Evolutionary conservation across 2,888 invertebrate genomes (phyloP).

Genomic region (Plebejus melissa): DNA sequence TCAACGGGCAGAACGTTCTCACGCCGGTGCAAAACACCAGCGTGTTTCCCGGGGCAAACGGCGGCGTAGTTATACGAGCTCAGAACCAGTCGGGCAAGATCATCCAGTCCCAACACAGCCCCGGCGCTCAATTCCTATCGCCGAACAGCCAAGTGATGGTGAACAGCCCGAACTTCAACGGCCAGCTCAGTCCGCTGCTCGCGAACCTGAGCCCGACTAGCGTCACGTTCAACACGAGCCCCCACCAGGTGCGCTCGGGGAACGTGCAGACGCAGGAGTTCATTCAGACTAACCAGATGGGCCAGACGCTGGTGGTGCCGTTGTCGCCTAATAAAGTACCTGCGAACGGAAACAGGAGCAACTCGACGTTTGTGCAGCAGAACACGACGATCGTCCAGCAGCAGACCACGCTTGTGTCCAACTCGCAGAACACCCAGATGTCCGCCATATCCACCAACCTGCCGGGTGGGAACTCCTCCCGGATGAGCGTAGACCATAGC

Average conservation of each 20-base stretch:
- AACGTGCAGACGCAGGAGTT: conserved; percentile 84
- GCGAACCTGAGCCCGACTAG: conserved; percentile 86
- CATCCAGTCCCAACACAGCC: conserved; percentile 82
- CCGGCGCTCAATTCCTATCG: conserved; percentile 85
- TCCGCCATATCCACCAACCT: conserved; percentile 49
- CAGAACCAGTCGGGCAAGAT: conserved; percentile 86
- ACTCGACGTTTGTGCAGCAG: conserved; percentile 89
- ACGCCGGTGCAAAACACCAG: conserved; percentile 84
- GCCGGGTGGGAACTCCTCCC: conserved; percentile 56
- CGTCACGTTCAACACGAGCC: conserved; percentile 80
- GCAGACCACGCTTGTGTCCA: conserved; percentile 87
- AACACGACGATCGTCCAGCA: conserved; percentile 92
- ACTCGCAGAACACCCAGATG: conserved; percentile 75
- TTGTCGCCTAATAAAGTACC: conserved; percentile 80
- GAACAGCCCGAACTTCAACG: conserved; percentile 84
- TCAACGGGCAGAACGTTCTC: conserved; percentile 86
- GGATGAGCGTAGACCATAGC: conserved; percentile 81
- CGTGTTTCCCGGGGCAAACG: conserved; percentile 82
- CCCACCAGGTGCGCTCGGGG: conserved; percentile 65
- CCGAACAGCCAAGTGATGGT: conserved; percentile 88
- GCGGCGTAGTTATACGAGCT: conserved; percentile 89
- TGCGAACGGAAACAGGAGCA: conserved; percentile 78
- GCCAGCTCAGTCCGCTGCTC: conserved; percentile 88
- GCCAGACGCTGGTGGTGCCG: conserved; percentile 86
- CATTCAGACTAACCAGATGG: conserved; percentile 84